Conservation (phyloP, 2,888 invertebrate genomes). For the Drosophila paranaensis region DNA sequence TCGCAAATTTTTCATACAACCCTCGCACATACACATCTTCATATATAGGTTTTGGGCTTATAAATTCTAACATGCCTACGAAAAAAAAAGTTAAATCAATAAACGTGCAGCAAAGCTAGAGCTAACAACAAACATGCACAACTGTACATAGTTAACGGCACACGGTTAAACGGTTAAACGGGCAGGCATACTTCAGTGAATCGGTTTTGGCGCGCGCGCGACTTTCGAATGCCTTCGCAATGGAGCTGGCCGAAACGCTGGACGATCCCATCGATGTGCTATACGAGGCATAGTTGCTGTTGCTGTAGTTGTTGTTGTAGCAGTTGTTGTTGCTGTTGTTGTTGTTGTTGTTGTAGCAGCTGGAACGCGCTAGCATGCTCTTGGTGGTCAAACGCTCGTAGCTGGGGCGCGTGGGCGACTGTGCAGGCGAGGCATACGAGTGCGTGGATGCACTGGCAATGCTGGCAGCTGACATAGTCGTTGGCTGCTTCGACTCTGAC, state of each 20-base stretch:
- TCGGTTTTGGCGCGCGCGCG: slow-evolving; percentile 83
- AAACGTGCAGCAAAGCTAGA: slow-evolving; percentile 32
- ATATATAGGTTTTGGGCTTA: neutral
- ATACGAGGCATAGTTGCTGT: slow-evolving; percentile 72
- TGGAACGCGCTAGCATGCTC: slow-evolving; percentile 74
- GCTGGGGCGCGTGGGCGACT: slow-evolving; percentile 52
- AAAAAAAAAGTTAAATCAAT: slow-evolving; percentile 1
- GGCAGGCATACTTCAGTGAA: slow-evolving; percentile 84
- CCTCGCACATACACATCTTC: slow-evolving; percentile 1
- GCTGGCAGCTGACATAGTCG: slow-evolving; percentile 25
- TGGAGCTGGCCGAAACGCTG: slow-evolving; percentile 55
- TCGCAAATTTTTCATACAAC: slow-evolving; percentile 4
- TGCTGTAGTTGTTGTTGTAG: slow-evolving; percentile 30
- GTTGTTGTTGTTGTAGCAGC: slow-evolving; percentile 3
- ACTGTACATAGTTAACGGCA: slow-evolving; percentile 40
- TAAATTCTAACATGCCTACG: slow-evolving; percentile 17
- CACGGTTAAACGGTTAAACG: slow-evolving; percentile 38
- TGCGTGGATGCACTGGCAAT: slow-evolving; percentile 56
- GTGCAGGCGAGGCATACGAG: slow-evolving; percentile 70
- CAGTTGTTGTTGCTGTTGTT: slow-evolving; percentile 10
- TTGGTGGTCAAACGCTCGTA: slow-evolving; percentile 74
- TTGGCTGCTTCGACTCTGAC: slow-evolving; percentile 4
- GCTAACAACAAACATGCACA: slow-evolving; percentile 50
- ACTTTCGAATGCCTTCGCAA: slow-evolving; percentile 70
- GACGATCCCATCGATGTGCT: slow-evolving; percentile 68